A percentile compares a stretch with the other conserved stretches of the same genome.
Evolutionary conservation across 2,797 vertebrate genomes (phyloP).

Genomic region (Sandelia bainsii): DNA sequence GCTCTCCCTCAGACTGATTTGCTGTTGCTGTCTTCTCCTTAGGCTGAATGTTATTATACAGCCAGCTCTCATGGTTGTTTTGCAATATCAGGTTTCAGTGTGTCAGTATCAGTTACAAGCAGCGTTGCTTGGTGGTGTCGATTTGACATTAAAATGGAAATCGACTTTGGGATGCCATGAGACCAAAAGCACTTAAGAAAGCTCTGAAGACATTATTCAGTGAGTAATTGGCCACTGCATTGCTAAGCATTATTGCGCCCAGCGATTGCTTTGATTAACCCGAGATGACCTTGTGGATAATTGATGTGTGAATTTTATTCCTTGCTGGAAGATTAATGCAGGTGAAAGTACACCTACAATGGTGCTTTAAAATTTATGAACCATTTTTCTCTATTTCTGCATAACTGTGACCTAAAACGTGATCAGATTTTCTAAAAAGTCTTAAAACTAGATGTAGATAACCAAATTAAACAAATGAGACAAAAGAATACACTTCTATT

Average conservation of each 20-base stretch:
- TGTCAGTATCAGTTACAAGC: constrained; percentile 33
- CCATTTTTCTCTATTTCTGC: too few species aligned
- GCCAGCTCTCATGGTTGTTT: background rate
- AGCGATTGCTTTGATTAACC: constrained; percentile 56
- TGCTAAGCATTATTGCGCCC: constrained; percentile 37
- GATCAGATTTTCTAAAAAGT: too few species aligned
- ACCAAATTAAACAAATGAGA: too few species aligned
- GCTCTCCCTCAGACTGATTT: background rate
- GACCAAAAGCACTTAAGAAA: constrained; percentile 63
- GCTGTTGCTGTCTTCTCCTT: background rate
- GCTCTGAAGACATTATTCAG: constrained; percentile 47
- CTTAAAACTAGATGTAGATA: too few species aligned
- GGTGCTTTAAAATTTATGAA: too few species aligned
- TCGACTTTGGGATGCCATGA: constrained; percentile 18
- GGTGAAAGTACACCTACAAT: background rate
- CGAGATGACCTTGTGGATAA: constrained; percentile 50
- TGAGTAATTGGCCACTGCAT: constrained; percentile 45
- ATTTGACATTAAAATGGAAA: constrained; percentile 52
- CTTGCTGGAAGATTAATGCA: constrained; percentile 16
- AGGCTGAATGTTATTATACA: constrained; percentile 29
- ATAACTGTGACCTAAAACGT: too few species aligned
- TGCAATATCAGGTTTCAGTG: constrained; percentile 7
- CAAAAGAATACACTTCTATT: too few species aligned
- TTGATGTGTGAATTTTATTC: constrained; percentile 48
- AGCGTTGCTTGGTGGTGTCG: constrained; percentile 13